phyloP scores from a whole-genome alignment of 1,140 invertebrate genomes.

The Drosophila lacteicornis region DNA sequence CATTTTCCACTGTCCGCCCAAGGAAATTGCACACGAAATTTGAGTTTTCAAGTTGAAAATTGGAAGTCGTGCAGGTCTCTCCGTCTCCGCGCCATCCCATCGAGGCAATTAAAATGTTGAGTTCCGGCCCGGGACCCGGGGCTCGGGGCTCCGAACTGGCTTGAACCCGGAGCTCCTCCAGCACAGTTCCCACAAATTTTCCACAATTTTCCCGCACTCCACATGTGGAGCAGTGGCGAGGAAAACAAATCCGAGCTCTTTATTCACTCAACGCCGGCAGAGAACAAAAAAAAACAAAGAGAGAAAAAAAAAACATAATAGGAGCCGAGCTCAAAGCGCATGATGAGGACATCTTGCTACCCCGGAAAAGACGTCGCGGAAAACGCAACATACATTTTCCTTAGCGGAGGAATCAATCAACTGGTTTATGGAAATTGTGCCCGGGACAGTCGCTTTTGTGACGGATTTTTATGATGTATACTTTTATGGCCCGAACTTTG shows the following conservation, averaged over 20 bases:
- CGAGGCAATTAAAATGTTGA: constrained; percentile 76
- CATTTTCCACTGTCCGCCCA: constrained; percentile 28
- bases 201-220: constrained; percentile 25
- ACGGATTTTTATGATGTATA: constrained; percentile 24
- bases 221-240: constrained; percentile 32
- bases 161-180: constrained; percentile 2
- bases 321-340: background rate
- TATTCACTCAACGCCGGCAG: constrained; percentile 9
- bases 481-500: constrained; percentile 9
- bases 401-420: constrained; percentile 30
- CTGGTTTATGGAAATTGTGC: constrained; percentile 30
- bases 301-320: background rate
- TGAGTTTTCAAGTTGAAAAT: constrained; percentile 66
- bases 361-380: constrained; percentile 9
- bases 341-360: constrained; percentile 12
- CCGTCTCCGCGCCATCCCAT: constrained; percentile 23
- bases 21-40: constrained; percentile 67
- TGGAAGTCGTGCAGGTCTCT: constrained; percentile 42
- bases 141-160: constrained; percentile 4
- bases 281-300: background rate
- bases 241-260: constrained; percentile 38
- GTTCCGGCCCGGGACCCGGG: constrained; percentile 5
- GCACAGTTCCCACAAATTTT: constrained; percentile 4
- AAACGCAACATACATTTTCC: constrained; percentile 13
- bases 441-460: constrained; percentile 10